Evolutionary conservation across 1,140 invertebrate genomes (phyloP), one percentile per base, ranked within the genome.

Genomic region (Drosophila virilis): DNA sequence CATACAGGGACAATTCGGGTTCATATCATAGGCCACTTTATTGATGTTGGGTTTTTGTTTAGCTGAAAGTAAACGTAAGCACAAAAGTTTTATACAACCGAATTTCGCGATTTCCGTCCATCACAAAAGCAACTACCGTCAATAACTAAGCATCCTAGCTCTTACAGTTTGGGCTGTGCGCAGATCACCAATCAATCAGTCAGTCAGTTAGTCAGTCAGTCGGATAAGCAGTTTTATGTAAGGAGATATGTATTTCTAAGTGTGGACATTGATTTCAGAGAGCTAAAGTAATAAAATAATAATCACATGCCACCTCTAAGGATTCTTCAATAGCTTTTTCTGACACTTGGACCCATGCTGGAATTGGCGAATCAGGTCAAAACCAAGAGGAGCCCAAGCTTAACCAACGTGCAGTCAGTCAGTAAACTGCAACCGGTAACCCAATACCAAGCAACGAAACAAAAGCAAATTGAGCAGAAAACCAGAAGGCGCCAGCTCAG

Each of bases 391-490:
- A 51, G 46, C 61, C 48, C 74, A 66, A 70, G 69, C 62, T 58
- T 69, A 71, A 45, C 77, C 78, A 86, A 80, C 55, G 80, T 73
- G 82, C 71, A 80, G 71, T 74, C 73, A 71, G 50, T 74, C 70
- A 74, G 74, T 83, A 68, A 84, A 77, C 69, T 88, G 78, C 82
- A 82, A 79, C 48, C 82, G 76, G 84, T 84, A 88, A 88, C 77
- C 55, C 65, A 64, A 88, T 55, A 62, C 75, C 50, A 13, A 68
- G 52, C 48, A 38, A 52, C 70, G 72, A 88, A 79, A 86, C 79
- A 72, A 74, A 51, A 88, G 66, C 84, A 84, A 91, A 91, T 91
- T 91, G 89, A 91, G 83, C 89, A 91, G 80, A 91, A 91, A 91
- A 91, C 89, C 89, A 91, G 89, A 83, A 88, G 88, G 88, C 88